These are phyloP conservation scores for Porphyrio hochstetteri DNA, from an alignment of 2,113 vertebrate genomes.

Conservation along the genomic window DNA sequence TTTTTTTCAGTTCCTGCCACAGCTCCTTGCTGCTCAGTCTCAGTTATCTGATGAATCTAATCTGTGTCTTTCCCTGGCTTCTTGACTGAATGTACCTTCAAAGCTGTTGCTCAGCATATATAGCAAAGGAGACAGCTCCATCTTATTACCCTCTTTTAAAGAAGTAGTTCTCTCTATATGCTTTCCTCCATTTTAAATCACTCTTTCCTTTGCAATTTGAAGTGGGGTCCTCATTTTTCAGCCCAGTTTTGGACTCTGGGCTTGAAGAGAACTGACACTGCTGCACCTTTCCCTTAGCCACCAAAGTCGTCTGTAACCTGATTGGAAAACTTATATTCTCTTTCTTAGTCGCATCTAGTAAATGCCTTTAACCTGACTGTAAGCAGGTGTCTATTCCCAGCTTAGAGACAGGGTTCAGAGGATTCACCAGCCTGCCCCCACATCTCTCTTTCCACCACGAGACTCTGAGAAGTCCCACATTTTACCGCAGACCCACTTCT, in stretches of 20 bases:
- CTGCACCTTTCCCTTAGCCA: neutral
- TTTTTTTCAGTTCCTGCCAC: constrained; percentile 35
- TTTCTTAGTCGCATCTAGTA: neutral
- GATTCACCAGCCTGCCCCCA: neutral
- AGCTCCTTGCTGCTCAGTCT: constrained; percentile 25
- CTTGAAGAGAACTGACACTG: neutral
- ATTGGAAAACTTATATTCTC: neutral
- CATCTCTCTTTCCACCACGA: neutral
- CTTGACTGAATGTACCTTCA: neutral
- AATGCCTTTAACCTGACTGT: neutral
- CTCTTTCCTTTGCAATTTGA: neutral
- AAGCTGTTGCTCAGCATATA: neutral
- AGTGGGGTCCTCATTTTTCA: neutral
- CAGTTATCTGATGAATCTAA: constrained; percentile 23
- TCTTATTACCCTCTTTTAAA: neutral
- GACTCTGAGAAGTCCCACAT: neutral
- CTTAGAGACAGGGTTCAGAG: neutral
- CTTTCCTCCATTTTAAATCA: neutral
- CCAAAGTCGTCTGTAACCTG: neutral
- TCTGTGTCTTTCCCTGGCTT: neutral
- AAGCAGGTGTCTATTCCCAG: neutral
- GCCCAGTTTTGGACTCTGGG: neutral
- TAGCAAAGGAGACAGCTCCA: neutral
- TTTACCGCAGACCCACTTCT: neutral
- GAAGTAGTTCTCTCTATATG: neutral